Conservation (phyloP, 2,113 vertebrate species). For the Haplochromis burtoni region DNA sequence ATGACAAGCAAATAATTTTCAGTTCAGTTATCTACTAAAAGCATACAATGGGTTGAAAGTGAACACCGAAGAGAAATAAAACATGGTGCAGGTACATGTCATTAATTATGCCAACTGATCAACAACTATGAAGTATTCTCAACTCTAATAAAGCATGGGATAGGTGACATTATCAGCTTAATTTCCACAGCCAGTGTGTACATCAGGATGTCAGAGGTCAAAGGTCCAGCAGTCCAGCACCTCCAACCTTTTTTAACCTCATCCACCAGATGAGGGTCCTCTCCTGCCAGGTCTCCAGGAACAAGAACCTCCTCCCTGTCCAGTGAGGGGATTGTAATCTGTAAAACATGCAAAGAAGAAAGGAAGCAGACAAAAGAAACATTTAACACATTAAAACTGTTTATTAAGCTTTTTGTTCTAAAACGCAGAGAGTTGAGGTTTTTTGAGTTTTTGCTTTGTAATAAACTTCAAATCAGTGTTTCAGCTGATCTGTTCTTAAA, state of each 20-base stretch:
- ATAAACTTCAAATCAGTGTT: not conserved
- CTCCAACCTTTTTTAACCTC: conserved; percentile 79
- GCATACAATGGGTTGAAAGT: not conserved
- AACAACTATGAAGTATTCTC: not conserved
- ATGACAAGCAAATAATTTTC: conserved; percentile 72
- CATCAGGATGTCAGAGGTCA: conserved; percentile 24
- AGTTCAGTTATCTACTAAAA: not conserved
- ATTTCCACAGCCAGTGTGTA: conserved; percentile 28
- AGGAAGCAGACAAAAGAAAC: not conserved
- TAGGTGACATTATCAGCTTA: conserved; percentile 31
- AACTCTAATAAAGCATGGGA: not conserved
- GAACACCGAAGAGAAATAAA: not conserved
- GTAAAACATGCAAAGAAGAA: not conserved
- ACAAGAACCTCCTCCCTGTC: conserved; percentile 83
- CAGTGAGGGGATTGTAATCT: conserved; percentile 89
- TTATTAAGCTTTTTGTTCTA: not conserved
- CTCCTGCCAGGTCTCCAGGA: conserved; percentile 87
- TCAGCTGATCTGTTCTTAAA: not conserved
- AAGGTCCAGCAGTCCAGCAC: not conserved
- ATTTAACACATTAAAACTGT: not conserved
- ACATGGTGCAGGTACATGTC: not conserved
- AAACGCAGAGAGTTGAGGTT: accelerated
- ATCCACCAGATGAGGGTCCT: conserved; percentile 85
- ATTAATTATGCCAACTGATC: not conserved
- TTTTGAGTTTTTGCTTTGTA: not conserved